Evolutionary conservation across 1,140 invertebrate species (phyloP).

Genomic region (Drosophila ercepeae): DNA sequence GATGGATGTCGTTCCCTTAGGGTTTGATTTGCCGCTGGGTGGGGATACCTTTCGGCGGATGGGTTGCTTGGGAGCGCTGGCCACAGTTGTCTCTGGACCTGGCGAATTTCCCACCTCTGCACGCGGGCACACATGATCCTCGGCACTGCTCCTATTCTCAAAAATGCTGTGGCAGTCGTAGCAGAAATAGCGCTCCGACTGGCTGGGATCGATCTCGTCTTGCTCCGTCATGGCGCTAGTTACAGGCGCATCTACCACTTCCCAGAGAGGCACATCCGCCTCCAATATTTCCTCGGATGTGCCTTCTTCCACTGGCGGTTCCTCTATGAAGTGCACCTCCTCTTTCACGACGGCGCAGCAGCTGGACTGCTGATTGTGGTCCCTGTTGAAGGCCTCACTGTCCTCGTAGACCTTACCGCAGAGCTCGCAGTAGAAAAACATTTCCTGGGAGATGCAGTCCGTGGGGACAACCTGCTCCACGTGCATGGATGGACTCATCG

Average conservation of each 20-base stretch:
- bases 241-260: conserved; percentile 43
- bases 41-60: conserved; percentile 28
- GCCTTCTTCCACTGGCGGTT: conserved; percentile 18
- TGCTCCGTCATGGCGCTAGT: background rate
- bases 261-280: conserved; percentile 52
- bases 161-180: conserved; percentile 75
- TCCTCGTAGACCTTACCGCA: conserved; percentile 45
- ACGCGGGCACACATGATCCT: conserved; percentile 66
- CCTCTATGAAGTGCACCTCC: conserved; percentile 17
- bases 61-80: conserved; percentile 9
- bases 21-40: too few relatives aligned
- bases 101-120: conserved; percentile 7
- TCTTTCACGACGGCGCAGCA: conserved; percentile 9
- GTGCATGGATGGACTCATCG: conserved; percentile 18
- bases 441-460: conserved; percentile 13
- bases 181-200: conserved; percentile 70
- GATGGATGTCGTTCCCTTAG: background rate
- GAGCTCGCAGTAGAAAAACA: conserved; percentile 48
- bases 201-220: conserved; percentile 8
- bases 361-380: conserved; percentile 21
- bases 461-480: conserved; percentile 39
- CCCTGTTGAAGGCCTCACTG: conserved; percentile 33
- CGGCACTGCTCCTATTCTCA: conserved; percentile 58
- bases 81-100: background rate
- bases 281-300: conserved; percentile 49